phyloP scores from a whole-genome alignment of 2,113 vertebrate species.

The Corydoras maculifer region DNA sequence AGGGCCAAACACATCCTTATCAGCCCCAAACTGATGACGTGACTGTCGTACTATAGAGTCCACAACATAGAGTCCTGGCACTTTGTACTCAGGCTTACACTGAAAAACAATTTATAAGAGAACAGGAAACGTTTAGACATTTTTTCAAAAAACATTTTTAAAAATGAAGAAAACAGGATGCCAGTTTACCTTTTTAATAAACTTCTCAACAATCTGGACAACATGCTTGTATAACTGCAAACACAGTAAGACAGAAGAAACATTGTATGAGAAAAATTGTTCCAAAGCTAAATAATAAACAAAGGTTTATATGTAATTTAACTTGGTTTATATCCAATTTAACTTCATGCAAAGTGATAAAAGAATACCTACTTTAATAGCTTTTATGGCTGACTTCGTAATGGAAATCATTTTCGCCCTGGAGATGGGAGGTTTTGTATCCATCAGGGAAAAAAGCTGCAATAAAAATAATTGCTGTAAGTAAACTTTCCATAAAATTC shows the following conservation, averaged over 20 bases:
- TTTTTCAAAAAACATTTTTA: no score
- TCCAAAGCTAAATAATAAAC: neutral
- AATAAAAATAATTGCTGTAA: slow-evolving; percentile 6
- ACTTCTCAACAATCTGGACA: slow-evolving; percentile 98
- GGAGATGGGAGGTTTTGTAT: slow-evolving; percentile 96
- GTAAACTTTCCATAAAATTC: no score
- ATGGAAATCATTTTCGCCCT: slow-evolving; percentile 99
- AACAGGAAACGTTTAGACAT: no score
- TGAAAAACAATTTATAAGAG: slow-evolving; percentile 40
- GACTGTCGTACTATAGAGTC: slow-evolving; percentile 98
- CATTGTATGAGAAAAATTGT: no score
- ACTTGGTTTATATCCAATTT: no score
- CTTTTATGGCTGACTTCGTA: slow-evolving; percentile 98
- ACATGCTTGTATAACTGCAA: slow-evolving; percentile 95
- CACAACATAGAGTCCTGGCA: slow-evolving; percentile 93
- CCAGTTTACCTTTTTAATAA: slow-evolving; percentile 90
- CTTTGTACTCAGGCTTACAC: slow-evolving; percentile 97
- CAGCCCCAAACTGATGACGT: slow-evolving; percentile 93
- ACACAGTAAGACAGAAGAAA: no score
- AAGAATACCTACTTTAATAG: slow-evolving; percentile 85
- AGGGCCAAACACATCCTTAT: slow-evolving; percentile 97
- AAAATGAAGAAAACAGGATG: neutral
- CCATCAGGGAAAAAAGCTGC: slow-evolving; percentile 95
- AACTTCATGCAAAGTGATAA: no score
- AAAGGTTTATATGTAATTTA: no score